Evolutionary conservation across 2,113 vertebrate genomes (phyloP).

Genomic region (Bagarius yarrelli): DNA sequence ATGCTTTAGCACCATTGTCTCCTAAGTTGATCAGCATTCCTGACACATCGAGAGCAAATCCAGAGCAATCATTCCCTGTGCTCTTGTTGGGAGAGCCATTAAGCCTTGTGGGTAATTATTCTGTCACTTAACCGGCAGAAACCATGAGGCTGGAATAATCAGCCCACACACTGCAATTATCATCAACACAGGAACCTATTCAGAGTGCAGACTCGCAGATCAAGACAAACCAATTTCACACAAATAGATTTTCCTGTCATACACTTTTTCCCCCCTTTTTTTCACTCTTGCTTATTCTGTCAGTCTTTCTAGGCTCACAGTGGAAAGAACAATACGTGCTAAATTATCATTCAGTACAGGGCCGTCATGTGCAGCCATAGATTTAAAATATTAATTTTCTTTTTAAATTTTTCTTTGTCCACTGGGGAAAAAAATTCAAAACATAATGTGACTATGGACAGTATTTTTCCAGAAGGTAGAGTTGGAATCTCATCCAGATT

Average conservation of each 20-base stretch:
- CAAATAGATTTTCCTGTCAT: constrained; percentile 44
- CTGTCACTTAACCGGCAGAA: constrained; percentile 67
- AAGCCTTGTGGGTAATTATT: constrained; percentile 68
- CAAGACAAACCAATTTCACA: constrained; percentile 51
- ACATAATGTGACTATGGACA: not conserved
- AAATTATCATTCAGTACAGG: constrained; percentile 48
- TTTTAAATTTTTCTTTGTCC: constrained; percentile 24
- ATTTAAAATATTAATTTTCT: not conserved
- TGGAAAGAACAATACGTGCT: constrained; percentile 33
- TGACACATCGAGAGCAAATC: constrained; percentile 60
- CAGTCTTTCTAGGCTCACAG: constrained; percentile 15
- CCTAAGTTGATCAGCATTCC: constrained; percentile 64
- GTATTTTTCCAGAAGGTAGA: not conserved
- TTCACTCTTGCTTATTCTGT: not conserved
- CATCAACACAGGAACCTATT: constrained; percentile 52
- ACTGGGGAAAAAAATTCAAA: constrained; percentile 31
- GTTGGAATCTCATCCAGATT: not conserved
- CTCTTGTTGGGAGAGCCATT: constrained; percentile 54
- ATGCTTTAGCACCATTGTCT: constrained; percentile 29
- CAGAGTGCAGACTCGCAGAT: constrained; percentile 31
- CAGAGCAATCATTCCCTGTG: constrained; percentile 58
- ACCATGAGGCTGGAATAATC: constrained; percentile 57
- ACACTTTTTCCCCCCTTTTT: constrained; percentile 3
- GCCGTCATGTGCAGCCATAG: constrained; percentile 42
- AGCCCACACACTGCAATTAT: constrained; percentile 58